phyloP scores from a whole-genome alignment of 2,113 vertebrate genomes.

The Ifrita kowaldi region DNA sequence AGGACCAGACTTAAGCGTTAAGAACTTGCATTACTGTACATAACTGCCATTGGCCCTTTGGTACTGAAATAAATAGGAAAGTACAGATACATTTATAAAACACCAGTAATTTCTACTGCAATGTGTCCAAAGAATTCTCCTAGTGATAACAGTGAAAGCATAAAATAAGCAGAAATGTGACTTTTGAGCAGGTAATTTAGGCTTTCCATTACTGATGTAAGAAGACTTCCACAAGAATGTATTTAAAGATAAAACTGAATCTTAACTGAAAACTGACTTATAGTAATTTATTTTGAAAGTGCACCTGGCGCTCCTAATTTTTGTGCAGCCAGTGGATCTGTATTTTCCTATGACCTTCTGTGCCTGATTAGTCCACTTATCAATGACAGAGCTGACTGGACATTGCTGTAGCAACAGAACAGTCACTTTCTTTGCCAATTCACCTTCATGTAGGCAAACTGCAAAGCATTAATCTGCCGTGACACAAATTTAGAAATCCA shows the following conservation, averaged over 20 bases:
- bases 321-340: neutral
- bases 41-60: conserved; percentile 22
- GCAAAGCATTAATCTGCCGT: neutral
- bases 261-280: neutral
- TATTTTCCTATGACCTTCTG: neutral
- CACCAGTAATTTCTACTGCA: neutral
- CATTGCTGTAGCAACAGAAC: neutral
- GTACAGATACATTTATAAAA: neutral
- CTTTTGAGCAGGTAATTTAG: neutral
- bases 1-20: conserved; percentile 28
- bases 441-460: neutral
- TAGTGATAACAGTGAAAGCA: neutral
- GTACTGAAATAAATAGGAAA: neutral
- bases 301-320: neutral
- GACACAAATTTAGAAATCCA: neutral
- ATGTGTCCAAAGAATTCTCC: neutral
- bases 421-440: neutral
- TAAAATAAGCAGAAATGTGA: neutral
- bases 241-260: neutral
- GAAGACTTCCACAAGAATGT: neutral
- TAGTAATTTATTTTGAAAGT: neutral
- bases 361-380: neutral
- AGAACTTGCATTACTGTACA: conserved; percentile 26
- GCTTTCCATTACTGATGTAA: neutral
- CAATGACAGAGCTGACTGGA: neutral